phyloP scores from a whole-genome alignment of 2,113 vertebrate genomes.

The Lucifuga dentata region DNA sequence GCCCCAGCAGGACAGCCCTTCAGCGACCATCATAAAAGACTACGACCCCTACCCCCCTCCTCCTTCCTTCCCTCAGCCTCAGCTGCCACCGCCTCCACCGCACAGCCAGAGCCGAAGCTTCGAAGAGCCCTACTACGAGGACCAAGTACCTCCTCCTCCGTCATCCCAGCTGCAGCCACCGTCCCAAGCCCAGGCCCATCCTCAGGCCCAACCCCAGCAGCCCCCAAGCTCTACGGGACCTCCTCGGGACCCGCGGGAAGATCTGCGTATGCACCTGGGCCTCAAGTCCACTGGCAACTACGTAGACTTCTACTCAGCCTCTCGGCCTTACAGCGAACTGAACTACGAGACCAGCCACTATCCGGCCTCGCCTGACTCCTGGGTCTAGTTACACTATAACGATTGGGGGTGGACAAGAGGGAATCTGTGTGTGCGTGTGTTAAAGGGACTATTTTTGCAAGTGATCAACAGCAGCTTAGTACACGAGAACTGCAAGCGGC shows the following conservation, averaged over 20 bases:
- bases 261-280: conserved; percentile 99
- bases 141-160: conserved; percentile 62
- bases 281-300: conserved; percentile 99
- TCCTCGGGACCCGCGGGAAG: conserved; percentile 79
- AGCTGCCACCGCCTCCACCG: conserved; percentile 74
- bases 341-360: conserved; percentile 99
- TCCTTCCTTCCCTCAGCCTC: conserved; percentile 82
- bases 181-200: conserved; percentile 53
- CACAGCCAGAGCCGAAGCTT: conserved; percentile 80
- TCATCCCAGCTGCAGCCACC: conserved; percentile 62
- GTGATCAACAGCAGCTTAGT: conserved; percentile 55
- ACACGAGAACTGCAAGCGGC: conserved; percentile 41
- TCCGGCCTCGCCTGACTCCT: conserved; percentile 98
- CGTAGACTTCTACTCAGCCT: conserved; percentile 99
- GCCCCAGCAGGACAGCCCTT: conserved; percentile 91
- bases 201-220: conserved; percentile 83
- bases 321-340: conserved; percentile 99
- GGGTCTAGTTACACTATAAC: conserved; percentile 88
- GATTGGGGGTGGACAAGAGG: conserved; percentile 40
- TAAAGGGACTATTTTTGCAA: conserved; percentile 73
- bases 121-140: conserved; percentile 74
- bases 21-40: conserved; percentile 86
- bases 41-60: conserved; percentile 96
- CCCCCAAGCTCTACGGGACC: conserved; percentile 82
- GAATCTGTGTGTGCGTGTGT: conserved; percentile 60